Evolutionary conservation across 2,888 invertebrate species (phyloP).

Genomic region (Daptonema setosum): DNA sequence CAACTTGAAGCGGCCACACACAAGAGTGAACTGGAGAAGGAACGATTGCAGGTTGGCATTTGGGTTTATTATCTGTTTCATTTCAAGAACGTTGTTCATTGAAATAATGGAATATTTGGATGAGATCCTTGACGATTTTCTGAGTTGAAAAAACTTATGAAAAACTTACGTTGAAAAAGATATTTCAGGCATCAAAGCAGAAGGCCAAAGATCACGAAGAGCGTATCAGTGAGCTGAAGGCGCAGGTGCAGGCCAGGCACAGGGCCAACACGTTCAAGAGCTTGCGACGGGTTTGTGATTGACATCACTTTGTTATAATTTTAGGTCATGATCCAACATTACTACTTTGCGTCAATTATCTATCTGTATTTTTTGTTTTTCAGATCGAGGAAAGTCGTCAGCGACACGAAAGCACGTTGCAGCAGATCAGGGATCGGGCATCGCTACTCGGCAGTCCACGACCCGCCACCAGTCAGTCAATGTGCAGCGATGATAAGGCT

Average conservation of each 20-base stretch:
- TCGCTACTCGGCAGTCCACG: background rate
- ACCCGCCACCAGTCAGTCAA: background rate
- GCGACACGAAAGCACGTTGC: background rate
- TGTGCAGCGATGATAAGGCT: too few relatives aligned
- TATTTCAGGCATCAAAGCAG: background rate
- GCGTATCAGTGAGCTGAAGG: background rate
- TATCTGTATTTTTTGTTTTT: background rate
- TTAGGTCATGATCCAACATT: background rate
- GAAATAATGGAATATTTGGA: too few relatives aligned
- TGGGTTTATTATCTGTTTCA: too few relatives aligned
- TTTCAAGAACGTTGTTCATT: too few relatives aligned
- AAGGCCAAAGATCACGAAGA: background rate
- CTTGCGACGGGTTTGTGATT: background rate
- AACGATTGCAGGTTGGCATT: background rate
- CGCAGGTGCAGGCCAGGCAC: background rate
- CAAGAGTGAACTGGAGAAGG: background rate
- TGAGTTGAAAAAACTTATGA: too few relatives aligned
- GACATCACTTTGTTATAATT: background rate
- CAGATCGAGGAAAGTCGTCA: background rate
- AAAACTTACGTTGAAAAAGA: too few relatives aligned
- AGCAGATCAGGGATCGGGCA: background rate
- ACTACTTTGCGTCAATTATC: background rate
- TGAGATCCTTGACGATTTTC: too few relatives aligned
- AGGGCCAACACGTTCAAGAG: background rate
- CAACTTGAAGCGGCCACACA: background rate